Percentiles rank a stretch among this genome's conserved stretches.
These are phyloP conservation scores for Xanthia icteritia DNA, from an alignment of 2,888 invertebrate genomes.

Conservation along the genomic window DNA sequence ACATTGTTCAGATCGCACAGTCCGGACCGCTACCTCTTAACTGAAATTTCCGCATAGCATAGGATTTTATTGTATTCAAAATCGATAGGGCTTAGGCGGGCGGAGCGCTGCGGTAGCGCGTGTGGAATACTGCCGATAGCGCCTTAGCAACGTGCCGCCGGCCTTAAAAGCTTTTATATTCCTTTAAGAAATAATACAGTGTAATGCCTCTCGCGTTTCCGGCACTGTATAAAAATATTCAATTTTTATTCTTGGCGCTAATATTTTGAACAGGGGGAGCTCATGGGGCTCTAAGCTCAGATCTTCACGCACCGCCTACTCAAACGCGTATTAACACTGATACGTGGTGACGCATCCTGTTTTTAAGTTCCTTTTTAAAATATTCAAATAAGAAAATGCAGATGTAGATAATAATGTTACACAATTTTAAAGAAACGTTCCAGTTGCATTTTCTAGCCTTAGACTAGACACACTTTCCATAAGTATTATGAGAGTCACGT, in stretches of 20 bases:
- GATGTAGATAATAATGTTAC: background rate
- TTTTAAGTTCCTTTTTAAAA: conserved; percentile 54
- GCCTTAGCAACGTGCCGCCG: conserved; percentile 84
- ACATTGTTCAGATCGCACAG: background rate
- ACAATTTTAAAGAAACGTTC: background rate
- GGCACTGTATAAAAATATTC: conserved; percentile 88
- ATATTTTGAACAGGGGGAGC: conserved; percentile 82
- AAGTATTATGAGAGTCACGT: background rate
- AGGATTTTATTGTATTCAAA: conserved; percentile 71
- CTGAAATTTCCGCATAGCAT: conserved; percentile 29
- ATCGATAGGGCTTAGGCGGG: conserved; percentile 84
- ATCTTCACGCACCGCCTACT: conserved; percentile 83
- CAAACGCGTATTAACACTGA: conserved; percentile 79
- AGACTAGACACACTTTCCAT: background rate
- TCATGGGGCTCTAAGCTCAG: conserved; percentile 81
- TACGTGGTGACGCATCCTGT: conserved; percentile 75
- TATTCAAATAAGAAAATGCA: conserved; percentile 10
- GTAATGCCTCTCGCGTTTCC: conserved; percentile 81
- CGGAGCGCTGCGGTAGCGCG: conserved; percentile 74
- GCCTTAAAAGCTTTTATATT: conserved; percentile 90
- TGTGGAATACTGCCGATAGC: conserved; percentile 81
- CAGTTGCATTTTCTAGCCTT: background rate
- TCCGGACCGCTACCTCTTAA: background rate
- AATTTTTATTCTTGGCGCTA: conserved; percentile 85
- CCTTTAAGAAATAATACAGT: conserved; percentile 87